Conservation (phyloP, 2,797 vertebrate genomes). For the Anomalospiza imberbis region DNA sequence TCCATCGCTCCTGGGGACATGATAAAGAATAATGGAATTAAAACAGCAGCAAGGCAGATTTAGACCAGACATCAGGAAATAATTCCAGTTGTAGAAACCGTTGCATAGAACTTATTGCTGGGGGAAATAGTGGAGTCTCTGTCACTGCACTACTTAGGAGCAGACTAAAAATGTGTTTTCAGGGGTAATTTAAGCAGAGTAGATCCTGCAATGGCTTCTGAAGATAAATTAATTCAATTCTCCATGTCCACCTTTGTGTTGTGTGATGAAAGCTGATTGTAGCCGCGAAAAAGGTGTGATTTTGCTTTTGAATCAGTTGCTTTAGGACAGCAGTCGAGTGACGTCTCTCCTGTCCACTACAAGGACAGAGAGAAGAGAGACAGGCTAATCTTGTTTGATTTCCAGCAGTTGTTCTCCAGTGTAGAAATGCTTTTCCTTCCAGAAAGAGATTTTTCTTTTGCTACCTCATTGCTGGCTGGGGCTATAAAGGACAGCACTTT, state of each 20-base stretch:
- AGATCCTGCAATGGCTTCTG: not conserved
- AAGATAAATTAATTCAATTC: not conserved
- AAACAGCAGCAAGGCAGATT: not conserved
- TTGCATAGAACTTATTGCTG: not conserved
- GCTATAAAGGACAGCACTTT: not conserved
- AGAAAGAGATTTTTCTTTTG: not conserved
- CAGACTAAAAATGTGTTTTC: not conserved
- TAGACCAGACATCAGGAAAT: not conserved
- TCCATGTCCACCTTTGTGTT: not conserved
- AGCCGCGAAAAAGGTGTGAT: not conserved
- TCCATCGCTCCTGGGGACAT: not conserved
- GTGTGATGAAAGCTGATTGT: not conserved
- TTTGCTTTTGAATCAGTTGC: not conserved
- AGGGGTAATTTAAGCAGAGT: not conserved
- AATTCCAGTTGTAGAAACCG: not conserved
- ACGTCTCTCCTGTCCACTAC: not conserved
- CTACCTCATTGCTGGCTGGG: not conserved
- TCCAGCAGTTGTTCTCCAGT: not conserved
- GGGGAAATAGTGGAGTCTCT: not conserved
- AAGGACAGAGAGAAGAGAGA: not conserved
- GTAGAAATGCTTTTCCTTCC: not conserved
- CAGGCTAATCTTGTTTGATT: not conserved
- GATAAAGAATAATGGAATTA: slow-evolving; percentile 1
- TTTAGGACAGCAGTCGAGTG: not conserved
- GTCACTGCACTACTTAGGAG: not conserved